A percentile compares a stretch with the other conserved stretches of the same genome.
Conservation (phyloP, 2,113 vertebrate species). For the Mystacornis crossleyi region DNA sequence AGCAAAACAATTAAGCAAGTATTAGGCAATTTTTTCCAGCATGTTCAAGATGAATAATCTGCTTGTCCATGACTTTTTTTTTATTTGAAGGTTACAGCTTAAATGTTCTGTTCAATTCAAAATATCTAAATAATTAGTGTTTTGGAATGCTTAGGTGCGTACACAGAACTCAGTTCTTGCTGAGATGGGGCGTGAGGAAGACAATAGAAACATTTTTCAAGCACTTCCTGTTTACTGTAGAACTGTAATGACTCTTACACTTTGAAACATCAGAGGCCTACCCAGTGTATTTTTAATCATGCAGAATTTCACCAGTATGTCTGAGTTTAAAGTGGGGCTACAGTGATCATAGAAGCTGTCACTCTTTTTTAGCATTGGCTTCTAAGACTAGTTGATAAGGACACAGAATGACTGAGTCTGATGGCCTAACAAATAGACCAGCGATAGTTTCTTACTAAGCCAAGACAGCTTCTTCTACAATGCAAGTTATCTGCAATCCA, state of each 20-base stretch:
- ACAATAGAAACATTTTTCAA: background rate
- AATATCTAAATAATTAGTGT: background rate
- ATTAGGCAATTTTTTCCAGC: background rate
- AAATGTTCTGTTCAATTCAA: background rate
- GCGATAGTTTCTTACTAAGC: background rate
- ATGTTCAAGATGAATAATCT: background rate
- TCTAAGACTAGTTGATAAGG: background rate
- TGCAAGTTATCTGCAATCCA: background rate
- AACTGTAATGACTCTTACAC: background rate
- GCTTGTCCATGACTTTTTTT: background rate
- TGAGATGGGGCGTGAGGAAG: background rate
- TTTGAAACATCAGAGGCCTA: background rate
- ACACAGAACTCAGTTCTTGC: background rate
- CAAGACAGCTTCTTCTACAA: background rate
- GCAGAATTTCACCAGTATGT: background rate
- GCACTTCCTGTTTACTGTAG: background rate
- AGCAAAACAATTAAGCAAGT: background rate
- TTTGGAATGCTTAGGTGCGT: background rate
- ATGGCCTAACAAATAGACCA: background rate
- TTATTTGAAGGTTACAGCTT: background rate
- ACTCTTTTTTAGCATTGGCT: background rate
- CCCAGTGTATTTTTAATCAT: background rate
- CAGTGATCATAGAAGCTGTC: background rate
- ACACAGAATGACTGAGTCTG: background rate
- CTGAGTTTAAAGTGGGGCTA: background rate